Conservation (phyloP, 2,113 vertebrate genomes). For the Platanista minor region DNA sequence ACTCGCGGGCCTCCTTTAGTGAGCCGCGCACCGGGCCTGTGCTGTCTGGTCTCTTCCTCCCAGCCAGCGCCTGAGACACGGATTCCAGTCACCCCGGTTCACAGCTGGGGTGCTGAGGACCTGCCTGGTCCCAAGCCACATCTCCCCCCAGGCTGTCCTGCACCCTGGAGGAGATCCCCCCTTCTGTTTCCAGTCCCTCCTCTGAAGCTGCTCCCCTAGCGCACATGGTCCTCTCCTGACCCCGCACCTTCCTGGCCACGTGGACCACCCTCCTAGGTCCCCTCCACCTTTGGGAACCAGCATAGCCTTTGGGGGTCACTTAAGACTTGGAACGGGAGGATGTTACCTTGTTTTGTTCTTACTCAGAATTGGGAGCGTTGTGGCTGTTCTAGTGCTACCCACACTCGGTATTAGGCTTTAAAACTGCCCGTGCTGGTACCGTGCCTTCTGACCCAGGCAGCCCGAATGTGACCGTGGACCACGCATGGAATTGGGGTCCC, state of each 20-base stretch:
- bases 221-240: not conserved
- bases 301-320: too few relatives aligned
- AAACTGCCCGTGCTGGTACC: not conserved
- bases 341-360: not conserved
- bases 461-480: accelerated
- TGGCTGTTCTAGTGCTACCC: not conserved
- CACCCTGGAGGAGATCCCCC: not conserved
- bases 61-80: not conserved
- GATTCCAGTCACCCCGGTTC: not conserved
- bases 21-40: not conserved
- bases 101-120: not conserved
- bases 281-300: not conserved
- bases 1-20: not conserved
- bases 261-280: not conserved
- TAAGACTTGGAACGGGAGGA: too few relatives aligned
- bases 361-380: not conserved
- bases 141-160: not conserved
- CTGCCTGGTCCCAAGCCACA: too few relatives aligned
- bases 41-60: not conserved
- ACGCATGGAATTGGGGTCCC: not conserved
- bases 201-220: not conserved
- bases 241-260: too few relatives aligned
- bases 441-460: not conserved
- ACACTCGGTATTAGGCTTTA: not conserved
- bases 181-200: not conserved